Evolutionary conservation across 2,797 vertebrate species (phyloP).

Genomic region (Cuculus canorus): DNA sequence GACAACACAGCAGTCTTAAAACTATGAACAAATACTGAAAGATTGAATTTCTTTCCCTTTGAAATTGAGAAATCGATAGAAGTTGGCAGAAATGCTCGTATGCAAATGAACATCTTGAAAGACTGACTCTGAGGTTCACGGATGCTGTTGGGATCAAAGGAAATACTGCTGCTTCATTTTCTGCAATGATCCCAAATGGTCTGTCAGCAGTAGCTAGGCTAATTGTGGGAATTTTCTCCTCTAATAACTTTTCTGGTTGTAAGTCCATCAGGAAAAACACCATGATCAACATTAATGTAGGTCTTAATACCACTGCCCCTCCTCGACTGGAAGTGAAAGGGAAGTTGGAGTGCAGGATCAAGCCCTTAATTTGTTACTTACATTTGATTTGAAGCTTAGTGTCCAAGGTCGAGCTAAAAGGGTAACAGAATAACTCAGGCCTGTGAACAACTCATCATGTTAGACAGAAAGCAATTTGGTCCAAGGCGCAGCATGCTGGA

Average conservation of each 20-base stretch:
- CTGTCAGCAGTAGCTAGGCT: background rate
- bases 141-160: background rate
- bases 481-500: background rate
- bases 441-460: background rate
- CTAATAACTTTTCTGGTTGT: background rate
- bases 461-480: constrained; percentile 36
- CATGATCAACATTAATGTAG: background rate
- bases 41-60: background rate
- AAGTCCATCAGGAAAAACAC: background rate
- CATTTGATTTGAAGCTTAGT: background rate
- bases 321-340: background rate
- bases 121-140: background rate
- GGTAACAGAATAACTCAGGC: background rate
- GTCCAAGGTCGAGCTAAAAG: background rate
- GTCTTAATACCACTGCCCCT: background rate
- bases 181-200: background rate
- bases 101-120: background rate
- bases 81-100: background rate
- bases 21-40: background rate
- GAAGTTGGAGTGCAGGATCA: background rate
- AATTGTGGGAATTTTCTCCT: background rate
- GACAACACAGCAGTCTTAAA: background rate
- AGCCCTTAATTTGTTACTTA: constrained; percentile 16
- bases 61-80: background rate
- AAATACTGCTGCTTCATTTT: background rate